Conservation (phyloP, 2,888 invertebrate genomes). For the Cyaniris semiargus region DNA sequence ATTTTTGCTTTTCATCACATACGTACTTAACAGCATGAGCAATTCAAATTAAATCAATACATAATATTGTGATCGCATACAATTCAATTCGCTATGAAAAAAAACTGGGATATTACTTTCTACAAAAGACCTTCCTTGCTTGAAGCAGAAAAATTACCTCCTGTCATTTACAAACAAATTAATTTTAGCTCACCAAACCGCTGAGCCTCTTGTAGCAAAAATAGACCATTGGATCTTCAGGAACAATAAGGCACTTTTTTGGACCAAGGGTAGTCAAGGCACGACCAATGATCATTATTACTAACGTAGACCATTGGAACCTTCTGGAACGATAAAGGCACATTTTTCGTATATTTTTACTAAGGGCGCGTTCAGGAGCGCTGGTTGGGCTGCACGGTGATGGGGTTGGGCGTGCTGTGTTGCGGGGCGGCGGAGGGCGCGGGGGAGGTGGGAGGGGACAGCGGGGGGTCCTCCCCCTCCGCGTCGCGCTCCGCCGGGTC, state of each 20-base stretch:
- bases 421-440: constrained; percentile 47
- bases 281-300: too few relatives aligned
- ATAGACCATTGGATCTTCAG: not conserved
- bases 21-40: not conserved
- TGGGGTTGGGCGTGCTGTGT: constrained; percentile 61
- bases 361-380: constrained; percentile 44
- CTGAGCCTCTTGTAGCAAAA: not conserved
- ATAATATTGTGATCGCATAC: not conserved
- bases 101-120: not conserved
- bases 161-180: not conserved
- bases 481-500: constrained; percentile 83
- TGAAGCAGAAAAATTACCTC: not conserved
- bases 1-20: not conserved
- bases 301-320: not conserved
- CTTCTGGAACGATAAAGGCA: not conserved
- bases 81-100: not conserved
- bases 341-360: not conserved
- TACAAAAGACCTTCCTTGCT: not conserved
- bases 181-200: not conserved
- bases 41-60: not conserved
- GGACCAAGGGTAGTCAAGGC: too few relatives aligned
- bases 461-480: constrained; percentile 56
- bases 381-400: constrained; percentile 71
- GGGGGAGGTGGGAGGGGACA: constrained; percentile 44
- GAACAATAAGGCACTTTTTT: not conserved